Conservation (phyloP, 2,797 vertebrate species). For the Sebastes alutus region DNA sequence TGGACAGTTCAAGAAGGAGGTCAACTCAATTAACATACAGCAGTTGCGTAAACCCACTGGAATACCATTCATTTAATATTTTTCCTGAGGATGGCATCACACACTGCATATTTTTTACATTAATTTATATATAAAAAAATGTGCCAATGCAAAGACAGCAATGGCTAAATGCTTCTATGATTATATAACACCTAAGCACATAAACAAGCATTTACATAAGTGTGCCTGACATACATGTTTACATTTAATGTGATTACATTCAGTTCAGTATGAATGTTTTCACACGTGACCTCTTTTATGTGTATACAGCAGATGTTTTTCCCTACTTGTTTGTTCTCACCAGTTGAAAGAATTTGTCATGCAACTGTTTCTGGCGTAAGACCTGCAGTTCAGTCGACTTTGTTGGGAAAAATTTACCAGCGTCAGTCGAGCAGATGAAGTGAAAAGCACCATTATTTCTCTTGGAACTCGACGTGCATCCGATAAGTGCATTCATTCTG, state of each 20-base stretch:
- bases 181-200: conserved; percentile 8
- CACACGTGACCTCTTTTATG: not conserved
- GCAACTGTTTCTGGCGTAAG: not conserved
- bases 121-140: not conserved
- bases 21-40: conserved; percentile 17
- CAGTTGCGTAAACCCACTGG: not conserved
- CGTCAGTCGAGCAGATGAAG: not conserved
- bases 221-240: not conserved
- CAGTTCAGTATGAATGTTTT: not conserved
- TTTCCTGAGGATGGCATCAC: not conserved
- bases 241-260: not conserved
- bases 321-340: not conserved
- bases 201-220: conserved; percentile 41
- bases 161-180: not conserved
- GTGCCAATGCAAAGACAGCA: not conserved
- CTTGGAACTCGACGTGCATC: not conserved
- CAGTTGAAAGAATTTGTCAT: not conserved
- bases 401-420: not conserved
- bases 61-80: conserved; percentile 6
- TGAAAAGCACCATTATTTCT: not conserved
- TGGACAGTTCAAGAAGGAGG: not conserved
- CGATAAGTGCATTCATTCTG: not conserved
- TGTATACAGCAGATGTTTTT: not conserved
- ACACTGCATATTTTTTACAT: not conserved
- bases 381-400: not conserved